Percentiles rank a stretch among this genome's conserved stretches.
Evolutionary conservation across 2,113 vertebrate species (phyloP).

Genomic region (Elaphurus davidianus): DNA sequence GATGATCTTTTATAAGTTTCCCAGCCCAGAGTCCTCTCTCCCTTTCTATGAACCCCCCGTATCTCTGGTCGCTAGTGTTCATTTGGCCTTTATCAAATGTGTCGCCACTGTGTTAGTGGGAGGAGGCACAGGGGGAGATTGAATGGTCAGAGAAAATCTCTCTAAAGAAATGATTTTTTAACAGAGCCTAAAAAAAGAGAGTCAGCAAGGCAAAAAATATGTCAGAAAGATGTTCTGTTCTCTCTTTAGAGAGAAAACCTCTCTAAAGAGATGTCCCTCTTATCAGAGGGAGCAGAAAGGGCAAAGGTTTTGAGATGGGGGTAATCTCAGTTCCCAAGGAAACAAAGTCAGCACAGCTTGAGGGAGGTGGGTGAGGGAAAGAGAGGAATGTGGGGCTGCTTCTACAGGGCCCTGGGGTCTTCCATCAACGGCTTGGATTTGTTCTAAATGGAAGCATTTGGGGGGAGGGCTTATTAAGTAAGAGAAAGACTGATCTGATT

Average conservation of each 20-base stretch:
- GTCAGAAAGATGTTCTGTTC: background rate
- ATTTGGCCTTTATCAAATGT: background rate
- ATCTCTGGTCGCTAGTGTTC: background rate
- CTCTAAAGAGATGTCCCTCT: background rate
- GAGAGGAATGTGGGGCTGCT: accelerated
- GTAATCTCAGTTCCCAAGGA: background rate
- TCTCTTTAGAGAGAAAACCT: background rate
- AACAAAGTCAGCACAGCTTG: accelerated
- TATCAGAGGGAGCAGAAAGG: background rate
- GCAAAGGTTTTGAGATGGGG: background rate
- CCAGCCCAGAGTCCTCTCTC: background rate
- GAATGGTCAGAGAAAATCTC: background rate
- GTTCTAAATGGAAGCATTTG: background rate
- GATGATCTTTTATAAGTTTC: background rate
- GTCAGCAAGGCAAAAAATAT: background rate
- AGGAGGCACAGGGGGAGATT: accelerated
- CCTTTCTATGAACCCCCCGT: background rate
- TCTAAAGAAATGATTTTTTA: background rate
- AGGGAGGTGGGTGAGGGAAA: background rate
- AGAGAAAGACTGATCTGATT: background rate
- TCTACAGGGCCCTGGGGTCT: accelerated
- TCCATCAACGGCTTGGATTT: background rate
- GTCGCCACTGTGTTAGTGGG: accelerated
- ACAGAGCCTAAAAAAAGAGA: background rate
- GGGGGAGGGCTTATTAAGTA: background rate